phyloP scores from a whole-genome alignment of 2,113 vertebrate genomes.

The Callocephalon fimbriatum region DNA sequence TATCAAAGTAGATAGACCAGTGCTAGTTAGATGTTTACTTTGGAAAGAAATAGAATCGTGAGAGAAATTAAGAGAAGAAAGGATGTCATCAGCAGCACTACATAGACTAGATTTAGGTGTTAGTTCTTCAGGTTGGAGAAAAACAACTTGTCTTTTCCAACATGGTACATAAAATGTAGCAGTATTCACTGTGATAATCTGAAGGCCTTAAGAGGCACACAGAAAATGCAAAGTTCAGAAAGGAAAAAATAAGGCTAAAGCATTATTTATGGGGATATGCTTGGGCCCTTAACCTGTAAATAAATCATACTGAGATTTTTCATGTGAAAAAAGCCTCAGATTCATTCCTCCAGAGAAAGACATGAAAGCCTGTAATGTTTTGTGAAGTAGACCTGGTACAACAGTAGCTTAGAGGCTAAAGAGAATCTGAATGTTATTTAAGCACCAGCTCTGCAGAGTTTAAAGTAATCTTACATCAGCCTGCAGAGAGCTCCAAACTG shows the following conservation, averaged over 20 bases:
- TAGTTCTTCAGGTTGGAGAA: neutral
- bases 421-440: conserved; percentile 18
- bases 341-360: conserved; percentile 23
- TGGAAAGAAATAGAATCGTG: neutral
- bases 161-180: neutral
- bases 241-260: conserved; percentile 28
- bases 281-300: conserved; percentile 51
- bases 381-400: neutral
- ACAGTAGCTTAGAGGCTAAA: neutral
- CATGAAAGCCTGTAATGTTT: neutral
- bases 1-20: neutral
- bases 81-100: neutral
- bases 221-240: conserved; percentile 8
- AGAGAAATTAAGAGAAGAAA: neutral
- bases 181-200: neutral
- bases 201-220: neutral
- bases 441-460: neutral
- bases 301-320: conserved; percentile 48
- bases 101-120: neutral
- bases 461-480: neutral
- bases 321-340: conserved; percentile 2
- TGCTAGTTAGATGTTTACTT: neutral
- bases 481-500: rapidly evolving
- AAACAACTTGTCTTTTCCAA: neutral
- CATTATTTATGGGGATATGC: conserved; percentile 40